Evolutionary conservation across 2,888 invertebrate species (phyloP).

Genomic region (Kuschelorhynchus macadamiae): DNA sequence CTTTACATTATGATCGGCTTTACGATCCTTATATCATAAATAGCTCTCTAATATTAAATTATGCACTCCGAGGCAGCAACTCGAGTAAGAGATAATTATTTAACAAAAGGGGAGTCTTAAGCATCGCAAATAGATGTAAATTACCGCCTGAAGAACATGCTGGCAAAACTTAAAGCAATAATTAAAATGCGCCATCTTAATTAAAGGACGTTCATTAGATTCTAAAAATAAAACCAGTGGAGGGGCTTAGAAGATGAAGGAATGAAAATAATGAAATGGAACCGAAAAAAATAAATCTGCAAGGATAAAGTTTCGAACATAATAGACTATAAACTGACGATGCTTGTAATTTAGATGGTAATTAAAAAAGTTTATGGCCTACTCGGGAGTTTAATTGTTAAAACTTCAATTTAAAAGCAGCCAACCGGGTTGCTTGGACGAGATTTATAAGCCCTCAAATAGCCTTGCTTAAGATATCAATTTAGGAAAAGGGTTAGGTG

Average conservation of each 20-base stretch:
- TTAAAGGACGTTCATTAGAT: constrained; percentile 14
- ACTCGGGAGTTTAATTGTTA: constrained; percentile 43
- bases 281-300: constrained; percentile 39
- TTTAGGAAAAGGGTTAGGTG: too few species aligned
- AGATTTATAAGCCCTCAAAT: constrained; percentile 12
- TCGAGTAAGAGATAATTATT: too few species aligned
- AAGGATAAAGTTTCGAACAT: constrained; percentile 30
- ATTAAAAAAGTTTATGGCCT: constrained; percentile 46
- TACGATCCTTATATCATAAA: too few species aligned
- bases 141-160: constrained; percentile 20
- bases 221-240: constrained; percentile 20
- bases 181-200: constrained; percentile 17
- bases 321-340: constrained; percentile 46
- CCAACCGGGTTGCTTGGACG: not conserved
- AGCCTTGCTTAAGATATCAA: too few species aligned
- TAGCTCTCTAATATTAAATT: not conserved
- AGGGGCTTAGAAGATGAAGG: constrained; percentile 6
- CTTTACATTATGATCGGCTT: too few species aligned
- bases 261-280: constrained; percentile 1
- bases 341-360: constrained; percentile 40
- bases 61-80: constrained; percentile 3
- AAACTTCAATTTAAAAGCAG: constrained; percentile 35
- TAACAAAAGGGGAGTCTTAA: too few species aligned
- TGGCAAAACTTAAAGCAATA: constrained; percentile 8
- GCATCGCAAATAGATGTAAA: constrained; percentile 20